Evolutionary conservation across 2,888 invertebrate species (phyloP).

Genomic region (Sthenelais limicola): DNA sequence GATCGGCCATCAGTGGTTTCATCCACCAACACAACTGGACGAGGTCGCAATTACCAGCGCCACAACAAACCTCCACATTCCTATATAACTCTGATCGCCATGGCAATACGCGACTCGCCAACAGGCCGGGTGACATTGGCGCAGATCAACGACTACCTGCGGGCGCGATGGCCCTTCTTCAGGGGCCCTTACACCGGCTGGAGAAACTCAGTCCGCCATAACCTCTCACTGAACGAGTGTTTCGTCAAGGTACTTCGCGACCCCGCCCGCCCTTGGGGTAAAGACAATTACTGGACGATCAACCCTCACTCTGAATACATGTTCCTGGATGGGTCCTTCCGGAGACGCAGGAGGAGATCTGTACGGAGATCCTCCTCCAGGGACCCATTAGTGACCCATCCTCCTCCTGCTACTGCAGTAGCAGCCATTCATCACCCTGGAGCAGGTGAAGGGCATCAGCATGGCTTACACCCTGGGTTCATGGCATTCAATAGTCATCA

Average conservation of each 20-base stretch:
- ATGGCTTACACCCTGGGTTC: background rate
- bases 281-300: constrained; percentile 52
- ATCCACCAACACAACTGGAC: no score
- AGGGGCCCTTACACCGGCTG: constrained; percentile 51
- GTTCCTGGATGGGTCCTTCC: constrained; percentile 51
- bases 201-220: constrained; percentile 52
- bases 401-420: no score
- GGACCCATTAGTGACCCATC: no score
- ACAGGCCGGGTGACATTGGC: constrained; percentile 47
- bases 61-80: constrained; percentile 50
- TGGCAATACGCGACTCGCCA: constrained; percentile 51
- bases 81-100: constrained; percentile 52
- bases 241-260: constrained; percentile 47
- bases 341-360: constrained; percentile 46
- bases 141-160: constrained; percentile 51
- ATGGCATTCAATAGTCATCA: background rate
- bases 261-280: constrained; percentile 41
- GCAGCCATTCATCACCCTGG: background rate
- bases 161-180: constrained; percentile 50
- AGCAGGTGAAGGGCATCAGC: background rate
- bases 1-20: no score
- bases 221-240: constrained; percentile 52
- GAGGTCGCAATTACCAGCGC: constrained; percentile 45
- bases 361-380: no score
- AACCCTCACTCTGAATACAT: constrained; percentile 52